These are phyloP conservation scores for Patella pellucida DNA, from an alignment of 2,888 invertebrate species.

Conservation along the genomic window DNA sequence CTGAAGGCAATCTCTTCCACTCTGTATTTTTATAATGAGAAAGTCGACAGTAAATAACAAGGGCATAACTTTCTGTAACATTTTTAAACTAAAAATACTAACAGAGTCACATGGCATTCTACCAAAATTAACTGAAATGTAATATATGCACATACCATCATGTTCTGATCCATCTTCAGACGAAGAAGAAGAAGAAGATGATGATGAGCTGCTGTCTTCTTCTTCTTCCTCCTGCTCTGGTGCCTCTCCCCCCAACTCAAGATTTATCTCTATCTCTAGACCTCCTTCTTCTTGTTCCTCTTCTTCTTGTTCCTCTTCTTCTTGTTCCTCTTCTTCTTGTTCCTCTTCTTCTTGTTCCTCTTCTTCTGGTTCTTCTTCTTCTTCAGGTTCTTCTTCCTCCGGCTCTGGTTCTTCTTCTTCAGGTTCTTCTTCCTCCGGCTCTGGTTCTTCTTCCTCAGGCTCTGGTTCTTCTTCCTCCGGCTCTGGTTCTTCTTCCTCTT, in stretches of 20 bases:
- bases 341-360: conserved; percentile 10
- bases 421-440: conserved; percentile 13
- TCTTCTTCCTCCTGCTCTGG: too few species aligned
- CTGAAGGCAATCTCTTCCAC: too few species aligned
- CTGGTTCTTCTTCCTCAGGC: conserved; percentile 8
- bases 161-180: conserved; percentile 1
- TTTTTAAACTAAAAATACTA: too few species aligned
- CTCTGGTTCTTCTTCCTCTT: conserved; percentile 12
- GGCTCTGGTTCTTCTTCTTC: background rate
- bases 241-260: too few species aligned
- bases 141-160: background rate
- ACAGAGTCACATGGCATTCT: too few species aligned
- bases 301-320: conserved; percentile 11
- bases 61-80: too few species aligned
- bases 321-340: background rate
- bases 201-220: background rate
- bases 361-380: background rate
- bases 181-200: too few species aligned
- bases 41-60: too few species aligned
- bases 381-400: background rate
- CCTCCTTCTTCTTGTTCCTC: conserved; percentile 11
- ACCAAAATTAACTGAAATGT: too few species aligned
- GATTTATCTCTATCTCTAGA: too few species aligned
- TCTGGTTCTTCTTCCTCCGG: conserved; percentile 1
- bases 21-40: too few species aligned